phyloP scores from a whole-genome alignment of 1,140 invertebrate genomes.

The Neodiprion pinetum region DNA sequence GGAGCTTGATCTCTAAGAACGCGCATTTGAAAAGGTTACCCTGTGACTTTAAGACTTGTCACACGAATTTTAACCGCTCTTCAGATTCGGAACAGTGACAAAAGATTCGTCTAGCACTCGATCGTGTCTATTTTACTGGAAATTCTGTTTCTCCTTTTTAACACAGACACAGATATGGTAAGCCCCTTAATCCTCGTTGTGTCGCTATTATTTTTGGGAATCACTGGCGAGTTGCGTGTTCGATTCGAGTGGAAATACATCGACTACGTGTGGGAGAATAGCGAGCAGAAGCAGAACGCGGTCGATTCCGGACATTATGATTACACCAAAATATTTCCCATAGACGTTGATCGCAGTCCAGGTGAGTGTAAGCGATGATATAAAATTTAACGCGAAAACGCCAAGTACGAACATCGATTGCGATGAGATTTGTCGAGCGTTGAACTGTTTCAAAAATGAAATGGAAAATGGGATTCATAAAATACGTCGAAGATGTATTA shows the following conservation, averaged over 20 bases:
- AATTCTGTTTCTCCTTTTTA: not conserved
- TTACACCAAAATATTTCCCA: conserved; percentile 24
- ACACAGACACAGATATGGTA: not conserved
- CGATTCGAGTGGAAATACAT: conserved; percentile 37
- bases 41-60: no score
- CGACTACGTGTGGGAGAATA: conserved; percentile 29
- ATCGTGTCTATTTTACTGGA: not conserved
- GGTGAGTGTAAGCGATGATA: not conserved
- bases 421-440: no score
- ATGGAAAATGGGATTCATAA: no score
- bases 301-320: conserved; percentile 63
- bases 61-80: no score
- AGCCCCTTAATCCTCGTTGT: not conserved
- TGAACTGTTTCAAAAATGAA: no score
- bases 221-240: not conserved
- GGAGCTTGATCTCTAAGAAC: no score
- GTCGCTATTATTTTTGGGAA: not conserved
- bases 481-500: not conserved
- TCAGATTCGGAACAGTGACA: not conserved
- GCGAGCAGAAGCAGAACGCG: conserved; percentile 44
- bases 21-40: no score
- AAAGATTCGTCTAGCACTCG: not conserved
- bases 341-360: conserved; percentile 34
- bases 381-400: no score
- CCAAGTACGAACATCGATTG: no score